Conservation (phyloP, 1,140 invertebrate species). For the Drosophila punjabiensis region DNA sequence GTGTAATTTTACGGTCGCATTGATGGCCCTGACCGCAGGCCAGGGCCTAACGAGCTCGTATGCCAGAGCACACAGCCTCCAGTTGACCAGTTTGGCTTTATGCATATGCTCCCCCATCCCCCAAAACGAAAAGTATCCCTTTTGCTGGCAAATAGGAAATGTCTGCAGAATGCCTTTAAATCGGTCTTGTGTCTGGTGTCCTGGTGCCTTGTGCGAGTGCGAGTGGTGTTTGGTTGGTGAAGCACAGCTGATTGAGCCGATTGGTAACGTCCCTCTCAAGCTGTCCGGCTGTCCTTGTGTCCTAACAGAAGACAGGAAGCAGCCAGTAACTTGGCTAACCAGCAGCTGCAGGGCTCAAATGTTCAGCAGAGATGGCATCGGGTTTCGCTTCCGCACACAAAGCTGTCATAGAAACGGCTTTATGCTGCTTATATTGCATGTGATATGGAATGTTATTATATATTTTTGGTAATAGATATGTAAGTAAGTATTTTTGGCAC, state of each 20-base stretch:
- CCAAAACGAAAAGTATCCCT: not conserved
- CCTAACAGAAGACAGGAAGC: not conserved
- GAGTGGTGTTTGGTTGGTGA: not conserved
- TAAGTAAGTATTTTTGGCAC: not conserved
- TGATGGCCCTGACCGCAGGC: conserved; percentile 34
- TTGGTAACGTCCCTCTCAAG: not conserved
- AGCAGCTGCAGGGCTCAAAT: not conserved
- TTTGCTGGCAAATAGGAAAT: not conserved
- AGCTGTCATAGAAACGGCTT: not conserved
- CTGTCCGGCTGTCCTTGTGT: too few relatives aligned
- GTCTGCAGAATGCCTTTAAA: not conserved
- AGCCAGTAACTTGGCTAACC: not conserved
- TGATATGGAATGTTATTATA: not conserved
- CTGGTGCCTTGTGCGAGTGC: too few relatives aligned
- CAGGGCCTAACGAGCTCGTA: conserved; percentile 24
- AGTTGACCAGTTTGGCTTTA: not conserved
- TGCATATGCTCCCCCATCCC: not conserved
- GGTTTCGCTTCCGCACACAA: not conserved
- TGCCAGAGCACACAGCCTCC: not conserved
- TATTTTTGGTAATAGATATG: not conserved
- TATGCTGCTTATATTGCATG: not conserved
- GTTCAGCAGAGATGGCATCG: not conserved
- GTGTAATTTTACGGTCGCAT: conserved; percentile 44
- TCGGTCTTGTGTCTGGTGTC: not conserved
- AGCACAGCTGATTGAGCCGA: not conserved